phyloP scores from a whole-genome alignment of 2,797 vertebrate species.

The Girardinus metallicus region DNA sequence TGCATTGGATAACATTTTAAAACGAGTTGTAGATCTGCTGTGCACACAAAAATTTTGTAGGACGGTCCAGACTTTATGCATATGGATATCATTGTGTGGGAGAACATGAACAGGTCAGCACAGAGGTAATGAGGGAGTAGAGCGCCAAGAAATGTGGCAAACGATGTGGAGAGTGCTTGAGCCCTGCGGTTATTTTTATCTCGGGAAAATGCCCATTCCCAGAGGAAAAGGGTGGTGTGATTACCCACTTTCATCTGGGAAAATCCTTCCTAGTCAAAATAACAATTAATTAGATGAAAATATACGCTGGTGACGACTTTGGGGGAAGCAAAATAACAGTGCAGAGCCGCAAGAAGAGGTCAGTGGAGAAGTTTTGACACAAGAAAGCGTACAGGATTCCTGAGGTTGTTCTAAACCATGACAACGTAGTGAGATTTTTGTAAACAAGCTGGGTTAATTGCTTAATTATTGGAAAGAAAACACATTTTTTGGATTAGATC shows the following conservation, averaged over 20 bases:
- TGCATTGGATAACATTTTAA: constrained; percentile 20
- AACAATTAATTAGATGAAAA: constrained; percentile 87
- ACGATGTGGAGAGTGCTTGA: constrained; percentile 64
- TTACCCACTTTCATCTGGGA: constrained; percentile 84
- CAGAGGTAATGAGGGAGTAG: constrained; percentile 81
- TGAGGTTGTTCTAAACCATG: constrained; percentile 54
- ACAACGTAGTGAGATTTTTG: constrained; percentile 45
- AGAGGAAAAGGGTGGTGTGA: constrained; percentile 87
- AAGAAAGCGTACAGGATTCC: constrained; percentile 47
- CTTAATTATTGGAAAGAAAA: constrained; percentile 11
- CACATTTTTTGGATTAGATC: constrained; percentile 15
- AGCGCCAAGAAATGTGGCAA: constrained; percentile 75
- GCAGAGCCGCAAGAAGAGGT: constrained; percentile 57
- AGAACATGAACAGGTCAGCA: constrained; percentile 80
- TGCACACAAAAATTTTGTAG: constrained; percentile 39
- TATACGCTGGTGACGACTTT: constrained; percentile 71
- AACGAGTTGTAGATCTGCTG: constrained; percentile 34
- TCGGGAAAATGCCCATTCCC: constrained; percentile 83
- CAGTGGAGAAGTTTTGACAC: constrained; percentile 56
- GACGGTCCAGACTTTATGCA: constrained; percentile 49
- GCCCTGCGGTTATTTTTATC: constrained; percentile 85
- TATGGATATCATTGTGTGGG: constrained; percentile 75
- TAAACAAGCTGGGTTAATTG: constrained; percentile 40
- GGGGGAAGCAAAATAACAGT: constrained; percentile 73
- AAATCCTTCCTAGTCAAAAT: constrained; percentile 87